A percentile compares a stretch with the other conserved stretches of the same genome.
phyloP scores from a whole-genome alignment of 2,797 vertebrate species.

The Acropternis orthonyx region DNA sequence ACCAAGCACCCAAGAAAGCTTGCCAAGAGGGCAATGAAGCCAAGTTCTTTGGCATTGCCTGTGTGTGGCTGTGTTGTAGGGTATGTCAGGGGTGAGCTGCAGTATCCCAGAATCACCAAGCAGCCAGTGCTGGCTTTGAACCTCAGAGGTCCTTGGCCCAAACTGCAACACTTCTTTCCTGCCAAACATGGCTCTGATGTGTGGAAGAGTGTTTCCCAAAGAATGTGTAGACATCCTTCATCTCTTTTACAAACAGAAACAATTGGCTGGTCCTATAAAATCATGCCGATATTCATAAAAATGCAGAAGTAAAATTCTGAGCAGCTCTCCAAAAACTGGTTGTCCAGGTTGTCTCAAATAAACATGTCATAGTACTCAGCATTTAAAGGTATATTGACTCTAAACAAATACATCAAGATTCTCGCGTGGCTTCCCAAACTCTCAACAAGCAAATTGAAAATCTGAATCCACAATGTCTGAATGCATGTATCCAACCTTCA shows the following conservation, averaged over 20 bases:
- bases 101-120: neutral
- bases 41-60: neutral
- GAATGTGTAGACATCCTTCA: neutral
- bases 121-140: neutral
- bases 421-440: neutral
- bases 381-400: neutral
- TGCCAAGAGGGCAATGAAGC: neutral
- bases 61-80: neutral
- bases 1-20: neutral
- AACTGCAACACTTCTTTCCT: neutral
- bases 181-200: neutral
- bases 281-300: neutral
- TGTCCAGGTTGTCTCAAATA: neutral
- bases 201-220: neutral
- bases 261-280: neutral
- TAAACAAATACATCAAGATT: neutral
- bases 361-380: neutral
- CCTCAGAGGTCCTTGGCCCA: neutral
- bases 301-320: neutral
- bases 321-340: neutral
- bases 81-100: neutral
- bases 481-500: neutral
- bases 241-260: neutral
- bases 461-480: neutral
- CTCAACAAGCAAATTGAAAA: neutral